Evolutionary conservation across 2,113 vertebrate species (phyloP).

Genomic region (Arvicanthis niloticus): DNA sequence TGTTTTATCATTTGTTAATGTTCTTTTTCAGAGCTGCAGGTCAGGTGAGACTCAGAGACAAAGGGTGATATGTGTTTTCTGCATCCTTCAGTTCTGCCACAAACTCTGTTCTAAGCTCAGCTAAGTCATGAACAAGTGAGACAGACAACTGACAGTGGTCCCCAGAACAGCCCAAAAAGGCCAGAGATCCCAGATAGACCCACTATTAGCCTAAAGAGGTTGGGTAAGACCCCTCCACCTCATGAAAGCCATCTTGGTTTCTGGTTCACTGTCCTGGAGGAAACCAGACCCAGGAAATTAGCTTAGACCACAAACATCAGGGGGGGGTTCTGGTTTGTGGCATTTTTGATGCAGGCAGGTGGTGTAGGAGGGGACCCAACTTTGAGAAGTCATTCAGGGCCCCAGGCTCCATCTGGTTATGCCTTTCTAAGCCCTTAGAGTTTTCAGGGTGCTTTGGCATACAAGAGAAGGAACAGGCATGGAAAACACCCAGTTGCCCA

Average conservation of each 20-base stretch:
- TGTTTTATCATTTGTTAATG: not conserved
- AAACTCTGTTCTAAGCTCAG: not conserved
- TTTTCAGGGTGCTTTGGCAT: not conserved
- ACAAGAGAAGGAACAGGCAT: rapidly evolving
- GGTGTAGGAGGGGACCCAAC: rapidly evolving
- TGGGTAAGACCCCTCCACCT: rapidly evolving
- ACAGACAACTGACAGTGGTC: rapidly evolving
- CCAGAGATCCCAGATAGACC: not conserved
- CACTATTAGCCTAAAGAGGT: not conserved
- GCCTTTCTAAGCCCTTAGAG: not conserved
- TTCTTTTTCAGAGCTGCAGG: not conserved
- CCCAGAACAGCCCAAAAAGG: not conserved
- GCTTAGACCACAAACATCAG: not conserved
- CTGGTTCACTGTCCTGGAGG: not conserved
- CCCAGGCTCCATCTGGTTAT: not conserved
- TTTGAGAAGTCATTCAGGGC: not conserved
- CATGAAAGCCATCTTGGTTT: rapidly evolving
- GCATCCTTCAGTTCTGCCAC: not conserved
- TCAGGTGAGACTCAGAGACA: not conserved
- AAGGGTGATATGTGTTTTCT: not conserved
- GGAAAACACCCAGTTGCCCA: not conserved
- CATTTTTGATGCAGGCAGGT: rapidly evolving
- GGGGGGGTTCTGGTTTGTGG: not conserved
- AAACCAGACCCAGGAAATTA: rapidly evolving
- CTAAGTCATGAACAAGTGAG: not conserved